Conservation (phyloP, 2,113 vertebrate species). For the Anoura caudifer region DNA sequence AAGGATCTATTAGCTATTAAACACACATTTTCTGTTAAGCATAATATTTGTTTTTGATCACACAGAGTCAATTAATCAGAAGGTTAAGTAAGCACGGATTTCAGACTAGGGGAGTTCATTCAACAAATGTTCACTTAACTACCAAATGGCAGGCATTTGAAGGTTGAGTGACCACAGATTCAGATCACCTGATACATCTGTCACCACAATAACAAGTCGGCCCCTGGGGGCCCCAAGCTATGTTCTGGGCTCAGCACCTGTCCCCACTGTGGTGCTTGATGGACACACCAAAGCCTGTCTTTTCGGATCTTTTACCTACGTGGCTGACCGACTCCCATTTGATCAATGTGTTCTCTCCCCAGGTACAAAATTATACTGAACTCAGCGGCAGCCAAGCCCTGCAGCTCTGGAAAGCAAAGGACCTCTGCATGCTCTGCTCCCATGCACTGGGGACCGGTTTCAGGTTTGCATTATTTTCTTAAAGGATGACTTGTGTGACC, state of each 20-base stretch:
- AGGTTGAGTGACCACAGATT: too few relatives aligned
- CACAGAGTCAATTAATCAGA: background rate
- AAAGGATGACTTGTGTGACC: background rate
- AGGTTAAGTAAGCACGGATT: background rate
- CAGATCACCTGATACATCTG: background rate
- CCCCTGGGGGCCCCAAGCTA: background rate
- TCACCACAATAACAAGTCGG: rapidly evolving
- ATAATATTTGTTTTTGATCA: background rate
- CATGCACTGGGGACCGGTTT: background rate
- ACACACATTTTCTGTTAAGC: background rate
- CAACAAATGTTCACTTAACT: background rate
- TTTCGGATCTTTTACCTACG: background rate
- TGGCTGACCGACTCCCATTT: too few relatives aligned
- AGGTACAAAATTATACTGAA: background rate
- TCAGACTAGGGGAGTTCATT: background rate
- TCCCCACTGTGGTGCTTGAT: too few relatives aligned
- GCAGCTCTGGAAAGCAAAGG: background rate
- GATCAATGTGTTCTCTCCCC: background rate
- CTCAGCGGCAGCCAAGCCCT: too few relatives aligned
- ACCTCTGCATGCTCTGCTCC: background rate
- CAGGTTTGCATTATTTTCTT: background rate
- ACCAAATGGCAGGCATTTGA: background rate
- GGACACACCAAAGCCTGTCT: background rate
- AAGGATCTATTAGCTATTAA: background rate
- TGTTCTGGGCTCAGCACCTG: background rate